Percentiles rank a stretch among this genome's conserved stretches.
phyloP scores from a whole-genome alignment of 2,113 vertebrate species.

The Felis catus region DNA sequence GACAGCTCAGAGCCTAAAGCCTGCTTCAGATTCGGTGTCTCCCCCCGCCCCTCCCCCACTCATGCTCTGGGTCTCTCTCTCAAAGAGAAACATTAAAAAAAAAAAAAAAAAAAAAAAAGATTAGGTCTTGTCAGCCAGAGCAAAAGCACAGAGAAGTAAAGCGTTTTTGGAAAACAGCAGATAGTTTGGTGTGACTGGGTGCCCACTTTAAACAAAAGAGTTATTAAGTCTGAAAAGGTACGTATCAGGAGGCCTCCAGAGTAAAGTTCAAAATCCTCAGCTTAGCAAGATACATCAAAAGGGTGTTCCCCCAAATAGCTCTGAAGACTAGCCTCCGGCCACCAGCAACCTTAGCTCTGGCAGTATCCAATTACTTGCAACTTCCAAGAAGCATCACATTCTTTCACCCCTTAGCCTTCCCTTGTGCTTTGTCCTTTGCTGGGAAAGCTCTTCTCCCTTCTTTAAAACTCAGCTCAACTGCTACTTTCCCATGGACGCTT shows the following conservation, averaged over 20 bases:
- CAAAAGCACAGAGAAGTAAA: background rate
- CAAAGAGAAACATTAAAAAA: too few species aligned
- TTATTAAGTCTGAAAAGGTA: background rate
- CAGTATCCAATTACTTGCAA: background rate
- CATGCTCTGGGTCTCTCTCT: too few species aligned
- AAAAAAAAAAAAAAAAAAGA: background rate
- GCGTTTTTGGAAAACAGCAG: background rate
- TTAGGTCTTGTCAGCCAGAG: background rate
- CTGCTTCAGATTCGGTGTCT: too few species aligned
- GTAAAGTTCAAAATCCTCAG: background rate
- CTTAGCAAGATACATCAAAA: background rate
- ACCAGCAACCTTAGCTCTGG: background rate
- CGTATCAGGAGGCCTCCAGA: background rate
- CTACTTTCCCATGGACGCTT: background rate
- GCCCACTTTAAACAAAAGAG: background rate
- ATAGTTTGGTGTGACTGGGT: background rate
- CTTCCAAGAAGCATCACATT: background rate
- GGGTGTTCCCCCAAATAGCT: background rate
- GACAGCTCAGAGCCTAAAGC: too few species aligned
- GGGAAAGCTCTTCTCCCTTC: background rate
- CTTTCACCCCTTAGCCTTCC: background rate
- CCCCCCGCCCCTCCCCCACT: too few species aligned
- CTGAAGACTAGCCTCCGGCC: background rate
- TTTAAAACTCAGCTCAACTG: background rate
- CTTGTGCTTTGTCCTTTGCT: background rate